Evolutionary conservation across 2,797 vertebrate genomes (phyloP), one percentile per base, ranked within the genome.

Genomic region (Eulemur mongoz): DNA sequence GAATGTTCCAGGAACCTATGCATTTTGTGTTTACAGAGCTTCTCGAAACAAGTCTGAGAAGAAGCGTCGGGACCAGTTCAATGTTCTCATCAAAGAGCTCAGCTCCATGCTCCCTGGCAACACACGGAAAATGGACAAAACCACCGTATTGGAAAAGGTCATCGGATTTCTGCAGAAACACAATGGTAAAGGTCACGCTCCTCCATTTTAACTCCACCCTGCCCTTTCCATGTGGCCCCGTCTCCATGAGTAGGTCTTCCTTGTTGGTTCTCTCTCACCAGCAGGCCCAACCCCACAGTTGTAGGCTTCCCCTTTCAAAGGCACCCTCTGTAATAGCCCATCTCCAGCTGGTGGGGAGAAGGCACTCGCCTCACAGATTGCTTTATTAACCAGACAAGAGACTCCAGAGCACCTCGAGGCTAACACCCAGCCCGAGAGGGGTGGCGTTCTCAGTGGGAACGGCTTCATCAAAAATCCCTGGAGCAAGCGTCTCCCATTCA

Each of bases 1-100:
- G 63, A 78, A 50, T 63, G 15, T 80, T 72, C 89, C 5, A 20
- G 78, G 93, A 75, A 96, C 63, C 38, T 61, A 30, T n/a, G 48
- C 2, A 14, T 86, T 88, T 70, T 85, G 17, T 95, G 15, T 97
- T 98, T 95, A n/a, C 95, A 99, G 99, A 98, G 99, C 99, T 97
- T 99, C 99, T 0, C 98, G 99, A 97, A 99, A 99, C 97, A 99
- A 99, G 97, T 99, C 99, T 98, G 99, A 99, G 98, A 99, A 99
- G 98, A 99, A 99, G 95, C 98, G 99, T 91, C 98, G 99, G 0
- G 99, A 99, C 98, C 99, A 99, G 97, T 99, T 99, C 98, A 99
- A 99, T 98, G 98, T 99, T 94, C 99, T 99, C 96, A 99, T 99
- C 98, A 99, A 99, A 98, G 99, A 99, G 95, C 99, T 99, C 90